Conservation (phyloP, 2,888 invertebrate species). For the Lasioglossum oenotherae region DNA sequence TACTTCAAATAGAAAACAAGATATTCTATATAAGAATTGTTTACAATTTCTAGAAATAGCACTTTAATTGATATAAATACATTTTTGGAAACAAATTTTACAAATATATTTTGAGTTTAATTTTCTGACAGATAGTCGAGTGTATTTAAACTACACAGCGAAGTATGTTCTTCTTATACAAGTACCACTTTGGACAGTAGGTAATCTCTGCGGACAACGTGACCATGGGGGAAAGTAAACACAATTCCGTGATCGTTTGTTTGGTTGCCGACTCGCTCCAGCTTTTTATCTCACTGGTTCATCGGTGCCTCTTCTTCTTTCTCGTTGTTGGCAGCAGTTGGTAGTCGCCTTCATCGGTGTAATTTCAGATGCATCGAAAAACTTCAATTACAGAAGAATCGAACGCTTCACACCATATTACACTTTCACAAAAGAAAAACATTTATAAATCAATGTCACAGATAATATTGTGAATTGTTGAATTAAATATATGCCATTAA, state of each 20-base stretch:
- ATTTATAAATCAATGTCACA: not conserved
- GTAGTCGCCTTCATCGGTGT: not conserved
- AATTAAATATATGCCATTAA: too few relatives aligned
- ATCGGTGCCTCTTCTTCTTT: not conserved
- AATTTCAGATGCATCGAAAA: not conserved
- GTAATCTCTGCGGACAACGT: conserved; percentile 14
- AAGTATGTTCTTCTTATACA: not conserved
- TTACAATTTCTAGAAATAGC: not conserved
- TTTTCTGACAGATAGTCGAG: not conserved
- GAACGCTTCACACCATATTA: not conserved
- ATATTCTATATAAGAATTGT: not conserved
- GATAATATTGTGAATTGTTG: not conserved
- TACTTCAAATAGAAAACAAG: not conserved
- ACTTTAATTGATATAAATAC: not conserved
- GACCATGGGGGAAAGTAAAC: not conserved
- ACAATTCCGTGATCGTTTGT: conserved; percentile 9
- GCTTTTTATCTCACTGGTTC: conserved; percentile 6
- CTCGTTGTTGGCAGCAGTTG: not conserved
- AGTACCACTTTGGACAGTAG: not conserved
- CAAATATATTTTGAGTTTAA: not conserved
- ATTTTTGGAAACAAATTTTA: not conserved
- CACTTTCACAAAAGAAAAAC: too few relatives aligned
- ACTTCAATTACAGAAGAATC: not conserved
- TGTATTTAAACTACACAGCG: not conserved
- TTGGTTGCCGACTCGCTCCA: not conserved